Evolutionary conservation across 2,888 invertebrate species (phyloP), one percentile per base, ranked within the genome.

Genomic region (Atherix ibis): DNA sequence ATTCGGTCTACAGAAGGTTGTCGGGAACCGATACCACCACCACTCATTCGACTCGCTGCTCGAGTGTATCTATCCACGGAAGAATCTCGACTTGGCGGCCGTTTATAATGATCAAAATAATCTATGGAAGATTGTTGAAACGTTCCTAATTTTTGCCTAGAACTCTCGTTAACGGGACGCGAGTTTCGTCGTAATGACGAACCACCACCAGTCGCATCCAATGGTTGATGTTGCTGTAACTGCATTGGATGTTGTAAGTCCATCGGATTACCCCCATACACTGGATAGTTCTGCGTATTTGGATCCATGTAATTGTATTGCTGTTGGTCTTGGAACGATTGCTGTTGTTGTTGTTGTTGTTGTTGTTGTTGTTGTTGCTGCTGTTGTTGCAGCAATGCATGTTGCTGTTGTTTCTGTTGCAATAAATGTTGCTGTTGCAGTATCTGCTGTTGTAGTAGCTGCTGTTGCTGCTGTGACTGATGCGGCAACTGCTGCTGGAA

Each of bases 91-190:
- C 87, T 87, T 2, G 87, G 85, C 34, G 88, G 85, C 55, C 84
- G 69, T 60, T 87, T 85, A 60, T 94, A 94, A 55, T 94, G 92
- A 60, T 92, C 92, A 55, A 89, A 87, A 52, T 87, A 84, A 59
- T 89, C 88, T 52, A 84, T 84, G 46, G 83, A 80, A 9, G 81
- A 69, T 63, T 77, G 69, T 17, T 52, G 51, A 31, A 46, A 49
- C 40, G 56, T 52, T 13, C 57, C 53, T 18, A 62, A 43, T 52
- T 60, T 54, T 40, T 67, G 71, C 54, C 57, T 73, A 54, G 53
- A 62, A 47, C 52, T 64, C 37, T 54, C 56, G 5, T 58, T 57
- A 13, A 63, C 56, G 42, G 66, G 64, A 44, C 65, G 56, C 18
- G 70, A 70, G 43, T 62, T 64, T 46, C 73, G 59, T 49, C 66